Evolutionary conservation across 2,888 invertebrate species (phyloP).

Genomic region (Rhogogaster chlorosoma): DNA sequence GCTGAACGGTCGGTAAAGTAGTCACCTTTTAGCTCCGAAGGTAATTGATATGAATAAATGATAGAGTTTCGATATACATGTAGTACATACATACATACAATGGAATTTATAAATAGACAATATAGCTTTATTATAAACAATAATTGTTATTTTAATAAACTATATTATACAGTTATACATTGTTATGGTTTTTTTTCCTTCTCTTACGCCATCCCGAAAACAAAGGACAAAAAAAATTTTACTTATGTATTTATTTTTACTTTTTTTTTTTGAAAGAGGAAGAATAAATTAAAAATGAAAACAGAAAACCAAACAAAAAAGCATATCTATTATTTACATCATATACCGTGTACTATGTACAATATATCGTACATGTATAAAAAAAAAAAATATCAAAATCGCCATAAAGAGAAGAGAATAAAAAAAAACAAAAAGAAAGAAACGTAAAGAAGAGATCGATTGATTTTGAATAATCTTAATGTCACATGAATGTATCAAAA

Average conservation of each 20-base stretch:
- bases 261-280: not conserved
- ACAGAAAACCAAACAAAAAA: not conserved
- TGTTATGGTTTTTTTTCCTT: not conserved
- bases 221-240: no score
- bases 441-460: not conserved
- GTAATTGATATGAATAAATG: no score
- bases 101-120: slow-evolving; percentile 65
- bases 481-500: no score
- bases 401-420: not conserved
- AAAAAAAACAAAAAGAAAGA: not conserved
- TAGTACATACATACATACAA: not conserved
- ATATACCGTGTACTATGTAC: not conserved
- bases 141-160: slow-evolving; percentile 54
- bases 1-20: not conserved
- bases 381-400: not conserved
- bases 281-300: not conserved
- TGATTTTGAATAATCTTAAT: no score
- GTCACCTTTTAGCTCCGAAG: no score
- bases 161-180: slow-evolving; percentile 9
- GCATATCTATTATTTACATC: not conserved
- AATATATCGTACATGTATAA: not conserved
- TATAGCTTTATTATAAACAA: slow-evolving; percentile 68
- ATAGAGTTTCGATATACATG: no score
- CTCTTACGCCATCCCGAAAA: not conserved
- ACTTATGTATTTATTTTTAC: not conserved